Evolutionary conservation across 2,113 vertebrate genomes (phyloP).

Genomic region (Paramisgurnus dabryanus): DNA sequence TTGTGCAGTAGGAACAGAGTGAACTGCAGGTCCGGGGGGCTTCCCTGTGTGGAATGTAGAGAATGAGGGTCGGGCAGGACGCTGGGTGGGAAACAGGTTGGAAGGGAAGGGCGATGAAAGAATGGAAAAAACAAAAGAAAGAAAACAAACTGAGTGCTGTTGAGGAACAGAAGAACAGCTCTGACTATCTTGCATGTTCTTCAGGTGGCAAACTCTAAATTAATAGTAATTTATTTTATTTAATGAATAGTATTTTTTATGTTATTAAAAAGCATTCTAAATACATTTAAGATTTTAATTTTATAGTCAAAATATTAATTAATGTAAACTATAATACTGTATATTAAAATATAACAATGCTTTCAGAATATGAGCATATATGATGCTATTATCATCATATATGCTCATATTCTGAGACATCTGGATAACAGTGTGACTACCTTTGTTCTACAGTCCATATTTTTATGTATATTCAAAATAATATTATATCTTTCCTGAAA

Average conservation of each 20-base stretch:
- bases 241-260: not conserved
- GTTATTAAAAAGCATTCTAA: no score
- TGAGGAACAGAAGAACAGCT: conserved; percentile 42
- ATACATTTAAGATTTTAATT: no score
- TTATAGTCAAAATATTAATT: no score
- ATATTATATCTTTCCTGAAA: no score
- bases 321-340: no score
- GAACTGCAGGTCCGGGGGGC: conserved; percentile 36
- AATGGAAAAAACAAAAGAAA: conserved; percentile 42
- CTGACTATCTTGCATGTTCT: conserved; percentile 12
- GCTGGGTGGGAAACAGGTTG: conserved; percentile 43
- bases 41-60: conserved; percentile 58
- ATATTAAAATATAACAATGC: no score
- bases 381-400: no score
- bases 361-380: no score
- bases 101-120: conserved; percentile 47
- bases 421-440: no score
- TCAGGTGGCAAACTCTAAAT: not conserved
- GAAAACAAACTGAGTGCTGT: conserved; percentile 21
- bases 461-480: no score
- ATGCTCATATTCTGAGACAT: no score
- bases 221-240: not conserved
- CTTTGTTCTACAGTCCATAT: no score
- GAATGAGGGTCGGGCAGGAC: conserved; percentile 44
- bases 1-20: conserved; percentile 49